Evolutionary conservation across 2,888 invertebrate species (phyloP), one percentile per base, ranked within the genome.

Genomic region (Julus scandinavius): DNA sequence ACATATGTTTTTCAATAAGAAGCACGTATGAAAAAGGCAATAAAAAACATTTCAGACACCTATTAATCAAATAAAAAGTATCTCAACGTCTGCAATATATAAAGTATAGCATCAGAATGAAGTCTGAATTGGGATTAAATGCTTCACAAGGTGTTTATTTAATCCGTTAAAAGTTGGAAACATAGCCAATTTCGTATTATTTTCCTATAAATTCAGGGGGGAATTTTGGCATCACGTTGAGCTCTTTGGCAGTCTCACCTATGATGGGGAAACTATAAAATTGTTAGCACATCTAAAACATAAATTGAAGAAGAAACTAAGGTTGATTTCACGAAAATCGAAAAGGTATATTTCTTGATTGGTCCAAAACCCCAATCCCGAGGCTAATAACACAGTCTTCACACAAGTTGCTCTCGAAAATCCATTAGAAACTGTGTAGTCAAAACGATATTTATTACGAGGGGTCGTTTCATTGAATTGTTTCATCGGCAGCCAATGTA

Each of bases 201-300:
- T 72, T 72, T 72, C 72, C 72, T 29, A 72, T 29, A 72, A 72
- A 72, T 72, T 72, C 29, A 72, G 11, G 29, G 20, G 72, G 72
- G 72, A 72, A 72, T 63, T 63, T 72, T 29, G 1, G 72, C 72
- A 45, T 45, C 45, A 45, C 11, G 29, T 72, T 72, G 72, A 72
- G 29, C 20, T 20, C n/a, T 6, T 72, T 29, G 29, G 72, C 9
- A 72, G 29, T 72, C 72, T 72, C 72, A 72, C 72, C 72, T 54
- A 72, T 72, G 72, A 29, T 72, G 72, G 29, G 29, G 72, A 63
- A 63, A 63, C 63, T 63, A 63, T 63, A 63, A 63, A 63, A 63
- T 63, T 63, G 63, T 63, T 63, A 63, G n/a, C n/a, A 63, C 63
- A 7, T 63, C 63, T n/a, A 63, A 63, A 15, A 17, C n/a, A 72